phyloP scores from a whole-genome alignment of 37 sponge, comb jelly and placozoan species.

The Amphimedon queenslandica region DNA sequence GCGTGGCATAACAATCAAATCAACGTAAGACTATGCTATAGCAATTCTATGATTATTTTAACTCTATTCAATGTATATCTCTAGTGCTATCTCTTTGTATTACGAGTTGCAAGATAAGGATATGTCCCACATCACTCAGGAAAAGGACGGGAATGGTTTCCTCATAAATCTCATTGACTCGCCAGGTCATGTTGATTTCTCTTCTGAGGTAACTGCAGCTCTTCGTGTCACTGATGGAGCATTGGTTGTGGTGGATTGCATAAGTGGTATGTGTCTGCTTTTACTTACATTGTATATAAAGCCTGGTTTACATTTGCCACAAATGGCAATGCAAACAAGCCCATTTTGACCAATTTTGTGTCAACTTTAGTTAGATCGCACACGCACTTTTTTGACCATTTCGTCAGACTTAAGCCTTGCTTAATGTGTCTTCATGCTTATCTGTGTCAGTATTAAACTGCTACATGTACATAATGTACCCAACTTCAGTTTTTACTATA shows the following conservation, averaged over 20 bases:
- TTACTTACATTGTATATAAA: neutral
- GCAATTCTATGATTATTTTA: neutral
- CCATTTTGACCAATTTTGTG: neutral
- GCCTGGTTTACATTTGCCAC: too few relatives aligned
- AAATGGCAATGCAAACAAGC: too few relatives aligned
- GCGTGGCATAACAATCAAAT: constrained; percentile 99
- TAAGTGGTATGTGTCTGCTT: constrained; percentile 76
- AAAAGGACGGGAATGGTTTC: constrained; percentile 69
- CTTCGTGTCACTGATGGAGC: constrained; percentile 89
- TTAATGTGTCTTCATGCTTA: too few relatives aligned
- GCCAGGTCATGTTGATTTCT: constrained; percentile 88
- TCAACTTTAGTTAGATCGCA: too few relatives aligned
- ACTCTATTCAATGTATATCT: neutral
- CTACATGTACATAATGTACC: too few relatives aligned
- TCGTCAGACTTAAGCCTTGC: neutral
- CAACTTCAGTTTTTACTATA: too few relatives aligned
- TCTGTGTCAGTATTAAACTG: too few relatives aligned
- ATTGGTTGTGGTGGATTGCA: constrained; percentile 83
- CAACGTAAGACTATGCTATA: constrained; percentile 67
- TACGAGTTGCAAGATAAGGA: constrained; percentile 75
- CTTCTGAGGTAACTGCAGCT: constrained; percentile 83
- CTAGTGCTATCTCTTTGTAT: constrained; percentile 69
- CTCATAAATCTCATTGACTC: constrained; percentile 90
- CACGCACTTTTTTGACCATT: neutral
- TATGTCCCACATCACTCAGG: constrained; percentile 47